Evolutionary conservation across 2,797 vertebrate species (phyloP), one percentile per base, ranked within the genome.

Genomic region (Eulemur mongoz): DNA sequence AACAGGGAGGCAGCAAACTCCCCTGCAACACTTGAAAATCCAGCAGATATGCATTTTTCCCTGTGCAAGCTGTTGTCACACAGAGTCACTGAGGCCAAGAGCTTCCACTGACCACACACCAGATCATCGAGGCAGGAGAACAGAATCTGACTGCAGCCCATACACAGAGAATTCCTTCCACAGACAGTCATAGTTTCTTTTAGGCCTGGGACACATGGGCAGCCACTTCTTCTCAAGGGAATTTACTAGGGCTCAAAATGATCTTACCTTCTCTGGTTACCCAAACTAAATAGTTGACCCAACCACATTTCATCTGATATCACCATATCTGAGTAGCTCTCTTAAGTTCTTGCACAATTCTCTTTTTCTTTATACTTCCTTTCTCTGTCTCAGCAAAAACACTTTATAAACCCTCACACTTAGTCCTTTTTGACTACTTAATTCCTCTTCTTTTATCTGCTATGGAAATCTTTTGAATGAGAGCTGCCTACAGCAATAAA

Each of bases 91-190:
- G 1, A n/a, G 17, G 10, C 50, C 70, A 94, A 35, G 52, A 6
- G 17, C 84, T 70, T 30, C 82, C 14, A 7, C 35, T 59, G 67
- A 50, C n/a, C 59, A 12, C n/a, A 45, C 4, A 59, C 23, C 70
- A 30, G 80, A n/a, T 87, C 43, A 40, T n/a, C 7, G 14, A 32
- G 70, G 61, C 57, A 67, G 57, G 23, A 89, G 50, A 88, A 72
- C 40, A 65, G 59, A 81, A 50, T 40, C 72, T 38, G 63, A 40
- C 48, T 35, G 30, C 88, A 61, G 32, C 54, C 30, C 12, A 0
- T 14, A 45, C 75, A 43, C 81, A 72, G 30, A 67, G 82, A 95
- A 95, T 97, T 96, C 94, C 91, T 95, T 95, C 92, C 95, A 79
- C 59, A 35, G 13, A 61, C 54, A 91, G 91, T 93, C 97, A 97